Conservation (phyloP, 2,888 invertebrate genomes). For the Mythimna vitellina region DNA sequence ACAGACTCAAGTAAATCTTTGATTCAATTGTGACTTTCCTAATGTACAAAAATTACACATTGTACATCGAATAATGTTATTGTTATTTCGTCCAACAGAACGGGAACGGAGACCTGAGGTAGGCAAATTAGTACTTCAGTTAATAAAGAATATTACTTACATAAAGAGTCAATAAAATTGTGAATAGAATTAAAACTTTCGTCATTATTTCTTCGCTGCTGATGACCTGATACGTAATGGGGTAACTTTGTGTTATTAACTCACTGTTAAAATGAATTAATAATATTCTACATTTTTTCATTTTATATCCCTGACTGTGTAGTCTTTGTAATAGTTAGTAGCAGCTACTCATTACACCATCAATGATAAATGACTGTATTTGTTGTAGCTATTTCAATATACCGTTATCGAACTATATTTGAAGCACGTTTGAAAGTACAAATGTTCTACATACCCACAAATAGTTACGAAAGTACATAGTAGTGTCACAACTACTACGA, state of each 20-base stretch:
- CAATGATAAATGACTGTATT: background rate
- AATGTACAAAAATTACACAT: too few relatives aligned
- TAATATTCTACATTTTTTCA: background rate
- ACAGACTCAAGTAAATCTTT: too few relatives aligned
- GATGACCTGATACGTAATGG: background rate
- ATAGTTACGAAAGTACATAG: constrained; percentile 7
- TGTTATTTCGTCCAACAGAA: too few relatives aligned
- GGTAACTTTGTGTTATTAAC: background rate
- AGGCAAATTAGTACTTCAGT: too few relatives aligned
- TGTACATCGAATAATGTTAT: background rate
- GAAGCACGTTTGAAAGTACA: constrained; percentile 19
- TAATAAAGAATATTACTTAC: constrained; percentile 39
- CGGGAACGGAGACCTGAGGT: too few relatives aligned
- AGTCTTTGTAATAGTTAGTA: background rate
- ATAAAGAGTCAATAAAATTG: constrained; percentile 38
- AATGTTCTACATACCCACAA: background rate
- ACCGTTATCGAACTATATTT: constrained; percentile 7
- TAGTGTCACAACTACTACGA: background rate
- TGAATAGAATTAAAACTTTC: constrained; percentile 35
- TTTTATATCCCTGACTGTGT: constrained; percentile 12
- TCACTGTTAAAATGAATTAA: background rate
- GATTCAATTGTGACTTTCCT: background rate
- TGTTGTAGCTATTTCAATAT: constrained; percentile 13
- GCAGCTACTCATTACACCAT: constrained; percentile 5
- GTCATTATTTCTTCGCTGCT: constrained; percentile 23